Conservation (phyloP, 2,797 vertebrate genomes). For the Petrocephalus schoutedeni region DNA sequence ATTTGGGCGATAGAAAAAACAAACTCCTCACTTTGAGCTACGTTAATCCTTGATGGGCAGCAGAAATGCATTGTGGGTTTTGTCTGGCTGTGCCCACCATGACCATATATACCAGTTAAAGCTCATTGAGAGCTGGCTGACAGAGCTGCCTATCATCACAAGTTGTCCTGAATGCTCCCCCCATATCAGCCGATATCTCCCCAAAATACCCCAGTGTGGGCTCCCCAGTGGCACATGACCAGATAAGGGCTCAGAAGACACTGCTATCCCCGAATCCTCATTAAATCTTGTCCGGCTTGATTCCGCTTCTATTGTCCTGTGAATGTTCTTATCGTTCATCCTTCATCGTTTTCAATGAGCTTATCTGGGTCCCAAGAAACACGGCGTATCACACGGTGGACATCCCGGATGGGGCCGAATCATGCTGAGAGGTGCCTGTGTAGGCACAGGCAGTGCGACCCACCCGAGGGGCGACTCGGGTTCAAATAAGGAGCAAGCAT, state of each 20-base stretch:
- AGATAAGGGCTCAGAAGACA: neutral
- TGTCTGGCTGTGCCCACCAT: neutral
- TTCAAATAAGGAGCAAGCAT: neutral
- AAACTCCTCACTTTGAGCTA: neutral
- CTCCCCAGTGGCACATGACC: neutral
- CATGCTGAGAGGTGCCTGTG: neutral
- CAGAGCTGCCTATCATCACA: neutral
- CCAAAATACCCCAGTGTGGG: neutral
- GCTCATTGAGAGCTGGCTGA: neutral
- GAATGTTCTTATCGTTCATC: neutral
- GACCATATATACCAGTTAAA: neutral
- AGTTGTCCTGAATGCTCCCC: neutral
- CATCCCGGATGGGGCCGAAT: neutral
- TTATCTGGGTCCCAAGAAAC: neutral
- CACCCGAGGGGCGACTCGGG: neutral
- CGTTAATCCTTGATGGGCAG: neutral
- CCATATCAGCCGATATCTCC: neutral
- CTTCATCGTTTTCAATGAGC: neutral
- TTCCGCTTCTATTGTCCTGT: conserved; percentile 6
- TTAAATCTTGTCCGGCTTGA: neutral
- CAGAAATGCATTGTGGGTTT: neutral
- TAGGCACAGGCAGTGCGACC: neutral
- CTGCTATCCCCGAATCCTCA: neutral
- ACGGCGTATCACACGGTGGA: neutral
- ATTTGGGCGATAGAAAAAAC: neutral